Evolutionary conservation across 1,140 invertebrate genomes (phyloP), one percentile per base, ranked within the genome.

Genomic region (Heliconius eleuchia): DNA sequence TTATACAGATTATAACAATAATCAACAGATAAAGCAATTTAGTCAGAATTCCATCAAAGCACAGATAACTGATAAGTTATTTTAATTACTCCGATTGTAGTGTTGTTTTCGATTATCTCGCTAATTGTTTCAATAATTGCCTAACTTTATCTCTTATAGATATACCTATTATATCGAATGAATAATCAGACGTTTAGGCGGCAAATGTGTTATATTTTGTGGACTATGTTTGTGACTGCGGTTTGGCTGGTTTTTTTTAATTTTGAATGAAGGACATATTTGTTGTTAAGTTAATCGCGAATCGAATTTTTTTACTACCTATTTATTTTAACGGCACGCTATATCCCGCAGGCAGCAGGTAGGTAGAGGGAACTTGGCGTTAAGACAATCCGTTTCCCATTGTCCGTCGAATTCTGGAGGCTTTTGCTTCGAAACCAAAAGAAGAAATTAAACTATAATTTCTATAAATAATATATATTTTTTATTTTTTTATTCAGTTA

Each of bases 121-220:
- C 52, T 75, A 75, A 75, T 75, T 66, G 74, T 42, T 75, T 60
- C 55, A 75, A 55, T 60, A 55, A 75, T 57, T 74, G 73, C 30
- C 52, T 57, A 74, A 37, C 55, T 11, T 50, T 74, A 74, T 66
- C 60, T 66, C 9, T 30, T 16, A 66, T 66, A 66, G 60, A 66
- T 66, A 60, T 60, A 60, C 3, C 11, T 19, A 57, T 3, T 66
- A 74, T 74, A 18, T 52, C 23, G 46, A 8, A 55, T 34, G 19
- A 74, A 9, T 39, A 57, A 60, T 74, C 73, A 18, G 73, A 57
- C 73, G 52, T n/a, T 52, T 74, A 39, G 46, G 30, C 73, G 27
- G 27, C 42, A 18, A 52, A 55, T 57, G 55, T 57, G 19, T 7
- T 27, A 27, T 30, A 27, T 11, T 16, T 13, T 23, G 9, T 23